Conservation (phyloP, 1,140 invertebrate species). For the Acromyrmex echinatior region DNA sequence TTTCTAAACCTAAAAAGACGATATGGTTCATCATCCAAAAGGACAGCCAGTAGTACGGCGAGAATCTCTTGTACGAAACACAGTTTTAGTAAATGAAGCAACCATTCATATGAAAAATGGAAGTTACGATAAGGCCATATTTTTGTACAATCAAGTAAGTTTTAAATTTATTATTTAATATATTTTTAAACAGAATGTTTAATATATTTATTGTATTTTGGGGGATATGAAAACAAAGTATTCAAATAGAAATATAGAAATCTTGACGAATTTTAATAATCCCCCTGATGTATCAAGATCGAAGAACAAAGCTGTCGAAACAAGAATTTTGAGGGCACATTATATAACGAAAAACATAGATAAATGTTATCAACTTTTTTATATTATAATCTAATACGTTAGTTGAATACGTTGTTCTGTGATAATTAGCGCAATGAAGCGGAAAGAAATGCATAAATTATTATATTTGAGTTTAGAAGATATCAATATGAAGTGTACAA, state of each 20-base stretch:
- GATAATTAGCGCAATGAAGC: background rate
- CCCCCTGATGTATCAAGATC: background rate
- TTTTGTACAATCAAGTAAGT: slow-evolving; percentile 90
- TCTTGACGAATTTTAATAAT: too few species aligned
- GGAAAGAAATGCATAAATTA: background rate
- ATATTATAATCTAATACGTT: slow-evolving; percentile 1
- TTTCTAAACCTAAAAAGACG: background rate
- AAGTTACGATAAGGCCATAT: slow-evolving; percentile 89
- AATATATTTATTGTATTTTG: background rate
- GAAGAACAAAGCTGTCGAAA: background rate
- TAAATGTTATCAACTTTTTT: background rate
- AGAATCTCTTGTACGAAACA: slow-evolving; percentile 83
- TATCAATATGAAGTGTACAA: background rate
- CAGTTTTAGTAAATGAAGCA: slow-evolving; percentile 90
- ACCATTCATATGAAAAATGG: slow-evolving; percentile 90
- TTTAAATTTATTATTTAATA: slow-evolving; percentile 30
- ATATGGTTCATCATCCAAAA: slow-evolving; percentile 60
- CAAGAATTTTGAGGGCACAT: background rate
- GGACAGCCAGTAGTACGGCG: slow-evolving; percentile 84
- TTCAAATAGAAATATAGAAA: background rate
- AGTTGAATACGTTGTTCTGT: background rate
- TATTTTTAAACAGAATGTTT: background rate
- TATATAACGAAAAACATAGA: background rate
- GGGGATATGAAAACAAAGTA: too few species aligned
- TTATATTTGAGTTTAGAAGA: background rate